Evolutionary conservation across 2,888 invertebrate genomes (phyloP).

Genomic region (Perdita meconis): DNA sequence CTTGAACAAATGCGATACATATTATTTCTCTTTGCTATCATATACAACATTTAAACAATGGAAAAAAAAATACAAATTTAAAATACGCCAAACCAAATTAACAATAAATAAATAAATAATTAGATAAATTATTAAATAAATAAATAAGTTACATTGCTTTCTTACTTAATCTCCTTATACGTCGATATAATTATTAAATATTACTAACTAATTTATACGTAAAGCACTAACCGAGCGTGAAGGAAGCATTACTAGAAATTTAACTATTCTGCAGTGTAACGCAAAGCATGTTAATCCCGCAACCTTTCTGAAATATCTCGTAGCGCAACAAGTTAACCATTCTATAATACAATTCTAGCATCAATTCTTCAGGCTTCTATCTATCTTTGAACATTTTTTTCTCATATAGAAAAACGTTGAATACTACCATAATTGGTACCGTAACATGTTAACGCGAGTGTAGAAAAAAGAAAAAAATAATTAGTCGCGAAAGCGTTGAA

Average conservation of each 20-base stretch:
- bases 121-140: slow-evolving; percentile 40
- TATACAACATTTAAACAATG: slow-evolving; percentile 35
- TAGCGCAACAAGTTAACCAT: slow-evolving; percentile 1
- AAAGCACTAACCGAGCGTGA: slow-evolving; percentile 44
- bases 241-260: slow-evolving; percentile 35
- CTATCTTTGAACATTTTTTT: neutral
- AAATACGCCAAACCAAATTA: slow-evolving; percentile 28
- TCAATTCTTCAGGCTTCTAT: neutral
- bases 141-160: slow-evolving; percentile 35
- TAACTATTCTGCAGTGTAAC: slow-evolving; percentile 46
- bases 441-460: slow-evolving; percentile 24
- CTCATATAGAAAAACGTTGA: neutral
- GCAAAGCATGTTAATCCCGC: slow-evolving; percentile 48
- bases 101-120: slow-evolving; percentile 52
- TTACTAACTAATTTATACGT: slow-evolving; percentile 24
- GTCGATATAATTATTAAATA: slow-evolving; percentile 24
- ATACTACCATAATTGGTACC: slow-evolving; percentile 1
- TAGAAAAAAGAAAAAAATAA: slow-evolving; percentile 25
- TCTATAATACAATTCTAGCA: slow-evolving; percentile 20
- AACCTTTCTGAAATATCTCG: slow-evolving; percentile 27
- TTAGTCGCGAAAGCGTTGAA: slow-evolving; percentile 50
- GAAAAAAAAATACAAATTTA: slow-evolving; percentile 36
- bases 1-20: slow-evolving; percentile 38
- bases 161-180: neutral
- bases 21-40: slow-evolving; percentile 55